Conservation (phyloP, 2,797 vertebrate genomes). For the Alectoris magna region DNA sequence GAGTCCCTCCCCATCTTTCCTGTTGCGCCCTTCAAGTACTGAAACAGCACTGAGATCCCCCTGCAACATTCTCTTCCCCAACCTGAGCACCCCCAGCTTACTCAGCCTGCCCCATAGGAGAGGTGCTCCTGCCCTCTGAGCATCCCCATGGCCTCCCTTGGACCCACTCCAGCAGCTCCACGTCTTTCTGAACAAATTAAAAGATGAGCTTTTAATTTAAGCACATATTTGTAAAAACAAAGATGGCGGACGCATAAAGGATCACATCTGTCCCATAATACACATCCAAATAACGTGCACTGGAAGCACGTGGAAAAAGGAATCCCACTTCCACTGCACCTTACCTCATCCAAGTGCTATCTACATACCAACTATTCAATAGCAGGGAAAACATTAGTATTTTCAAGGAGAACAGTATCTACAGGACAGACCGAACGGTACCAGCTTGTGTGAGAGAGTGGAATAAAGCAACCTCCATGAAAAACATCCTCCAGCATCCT, state of each 20-base stretch:
- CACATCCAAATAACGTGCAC: neutral
- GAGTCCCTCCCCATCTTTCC: neutral
- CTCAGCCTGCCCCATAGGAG: too few relatives aligned
- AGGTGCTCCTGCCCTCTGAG: neutral
- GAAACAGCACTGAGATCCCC: too few relatives aligned
- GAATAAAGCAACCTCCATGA: neutral
- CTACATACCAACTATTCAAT: neutral
- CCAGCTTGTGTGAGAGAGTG: neutral
- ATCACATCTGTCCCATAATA: neutral
- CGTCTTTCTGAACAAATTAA: neutral
- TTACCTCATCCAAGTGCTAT: neutral
- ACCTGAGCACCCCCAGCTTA: too few relatives aligned
- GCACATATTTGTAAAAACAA: neutral
- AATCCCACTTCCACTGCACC: neutral
- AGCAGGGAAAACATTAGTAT: neutral
- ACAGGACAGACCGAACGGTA: neutral
- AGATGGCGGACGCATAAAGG: neutral
- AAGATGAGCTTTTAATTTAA: neutral
- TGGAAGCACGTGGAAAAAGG: neutral
- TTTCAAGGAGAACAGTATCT: neutral
- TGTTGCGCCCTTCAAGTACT: neutral
- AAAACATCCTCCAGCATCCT: neutral
- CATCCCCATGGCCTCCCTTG: too few relatives aligned
- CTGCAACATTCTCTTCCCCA: too few relatives aligned
- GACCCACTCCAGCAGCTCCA: neutral